Conservation (phyloP, 2,888 invertebrate species). For the Unio delphinus region DNA sequence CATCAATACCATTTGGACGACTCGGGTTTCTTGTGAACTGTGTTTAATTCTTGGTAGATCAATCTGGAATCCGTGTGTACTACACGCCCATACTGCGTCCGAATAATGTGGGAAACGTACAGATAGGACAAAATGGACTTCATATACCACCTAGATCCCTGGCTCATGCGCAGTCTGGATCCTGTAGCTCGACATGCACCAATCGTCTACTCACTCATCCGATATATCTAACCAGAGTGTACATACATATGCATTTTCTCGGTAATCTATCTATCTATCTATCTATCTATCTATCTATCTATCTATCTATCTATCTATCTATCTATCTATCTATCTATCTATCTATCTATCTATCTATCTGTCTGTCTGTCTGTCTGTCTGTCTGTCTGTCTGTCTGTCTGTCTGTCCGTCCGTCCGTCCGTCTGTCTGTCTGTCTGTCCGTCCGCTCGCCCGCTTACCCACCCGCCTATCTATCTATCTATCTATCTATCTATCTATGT, state of each 20-base stretch:
- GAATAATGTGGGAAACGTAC: constrained; percentile 56
- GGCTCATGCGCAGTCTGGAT: constrained; percentile 32
- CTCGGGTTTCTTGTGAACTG: background rate
- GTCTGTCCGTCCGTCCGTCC: too few species aligned
- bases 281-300: too few species aligned
- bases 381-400: too few species aligned
- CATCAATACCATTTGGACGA: too few species aligned
- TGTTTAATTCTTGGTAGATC: constrained; percentile 27
- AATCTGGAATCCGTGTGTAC: constrained; percentile 50
- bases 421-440: too few species aligned
- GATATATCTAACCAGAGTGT: constrained; percentile 49
- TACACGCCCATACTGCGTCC: constrained; percentile 44
- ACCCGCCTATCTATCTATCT: too few species aligned
- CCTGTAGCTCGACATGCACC: constrained; percentile 52
- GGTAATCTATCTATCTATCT: constrained; percentile 30
- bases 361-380: too few species aligned
- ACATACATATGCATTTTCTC: constrained; percentile 58
- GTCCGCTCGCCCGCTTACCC: too few species aligned
- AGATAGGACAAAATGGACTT: constrained; percentile 59
- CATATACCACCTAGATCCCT: constrained; percentile 40
- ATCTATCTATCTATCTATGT: background rate
- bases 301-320: too few species aligned
- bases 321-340: too few species aligned
- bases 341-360: too few species aligned
- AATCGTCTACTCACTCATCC: constrained; percentile 39